Evolutionary conservation across 2,797 vertebrate species (phyloP), one percentile per base, ranked within the genome.

Genomic region (Hypotaenidia okinawae): DNA sequence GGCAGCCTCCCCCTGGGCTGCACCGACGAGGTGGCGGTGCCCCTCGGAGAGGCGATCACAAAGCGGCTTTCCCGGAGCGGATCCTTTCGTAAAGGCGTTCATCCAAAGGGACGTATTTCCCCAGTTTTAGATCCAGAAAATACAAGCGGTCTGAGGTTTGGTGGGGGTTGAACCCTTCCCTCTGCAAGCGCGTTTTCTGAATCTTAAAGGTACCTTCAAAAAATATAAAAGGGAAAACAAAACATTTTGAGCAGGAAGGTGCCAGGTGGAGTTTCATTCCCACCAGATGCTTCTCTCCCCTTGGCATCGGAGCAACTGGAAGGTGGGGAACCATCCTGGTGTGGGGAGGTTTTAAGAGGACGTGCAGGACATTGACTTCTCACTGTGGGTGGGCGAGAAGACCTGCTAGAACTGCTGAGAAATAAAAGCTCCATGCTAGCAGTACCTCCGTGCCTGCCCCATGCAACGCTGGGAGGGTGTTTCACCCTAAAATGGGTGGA

Each of bases 171-270:
- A 97, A 99, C 54, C 98, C 98, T 95, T 99, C 98, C 15, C 67
- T 98, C 92, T 98, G 98, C 39, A 99, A 92, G 28, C 98, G 97
- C 1, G 97, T 98, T 96, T 99, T 99, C 97, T 98, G 98, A 88
- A 99, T 98, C 97, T 99, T 99, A 87, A 99, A 99, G 1, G 99
- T 99, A 28, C 98, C 99, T 99, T 49, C 4, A 11, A 35, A 66
- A 43, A 14, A 24, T 35, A 35, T 7, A 32, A 15, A 8, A 25
- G 18, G 9, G 17, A 16, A 43, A 45, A 45, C 43, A 45, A 17
- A 43, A 18, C 18, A 45, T 45, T 45, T 45, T 18, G 18, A 45
- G 43, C 7, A 18, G 43, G 43, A 19, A 45, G 4, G 16, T 30
- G 13, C 7, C 5, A 1, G 32, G 23, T 8, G 23, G 24, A 8